phyloP scores from a whole-genome alignment of 2,797 vertebrate species.

The Oreochromis mossambicus region DNA sequence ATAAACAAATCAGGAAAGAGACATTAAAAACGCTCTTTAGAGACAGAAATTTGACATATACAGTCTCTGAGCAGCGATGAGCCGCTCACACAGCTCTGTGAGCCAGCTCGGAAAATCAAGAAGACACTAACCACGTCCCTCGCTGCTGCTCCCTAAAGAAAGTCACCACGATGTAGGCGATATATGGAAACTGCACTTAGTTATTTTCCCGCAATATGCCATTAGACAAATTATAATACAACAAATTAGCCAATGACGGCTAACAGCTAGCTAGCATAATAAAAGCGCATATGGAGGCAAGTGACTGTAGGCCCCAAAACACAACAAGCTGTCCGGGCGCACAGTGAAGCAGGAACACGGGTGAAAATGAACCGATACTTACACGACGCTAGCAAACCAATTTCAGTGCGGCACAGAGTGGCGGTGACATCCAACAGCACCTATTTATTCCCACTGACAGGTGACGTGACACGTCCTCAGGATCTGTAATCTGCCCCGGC shows the following conservation, averaged over 20 bases:
- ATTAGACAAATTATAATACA: neutral
- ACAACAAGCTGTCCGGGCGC: neutral
- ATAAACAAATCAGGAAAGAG: constrained; percentile 42
- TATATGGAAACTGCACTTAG: neutral
- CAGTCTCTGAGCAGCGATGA: neutral
- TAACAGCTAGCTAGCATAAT: constrained; percentile 7
- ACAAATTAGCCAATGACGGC: neutral
- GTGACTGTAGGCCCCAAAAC: constrained; percentile 22
- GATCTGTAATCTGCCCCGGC: constrained; percentile 33
- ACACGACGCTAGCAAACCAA: constrained; percentile 73
- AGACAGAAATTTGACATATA: constrained; percentile 9
- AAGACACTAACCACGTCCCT: neutral
- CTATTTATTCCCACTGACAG: constrained; percentile 47
- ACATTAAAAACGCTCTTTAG: constrained; percentile 35
- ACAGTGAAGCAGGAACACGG: neutral
- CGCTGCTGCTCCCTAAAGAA: neutral
- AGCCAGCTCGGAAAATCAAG: neutral
- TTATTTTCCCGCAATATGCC: no score
- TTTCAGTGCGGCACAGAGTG: constrained; percentile 35
- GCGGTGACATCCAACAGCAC: constrained; percentile 72
- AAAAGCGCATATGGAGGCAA: neutral
- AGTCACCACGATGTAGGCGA: neutral
- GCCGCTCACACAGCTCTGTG: neutral
- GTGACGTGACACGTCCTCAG: constrained; percentile 57
- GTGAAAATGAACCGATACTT: constrained; percentile 35